Conservation (phyloP, 2,888 invertebrate species). For the Philaethria dido region DNA sequence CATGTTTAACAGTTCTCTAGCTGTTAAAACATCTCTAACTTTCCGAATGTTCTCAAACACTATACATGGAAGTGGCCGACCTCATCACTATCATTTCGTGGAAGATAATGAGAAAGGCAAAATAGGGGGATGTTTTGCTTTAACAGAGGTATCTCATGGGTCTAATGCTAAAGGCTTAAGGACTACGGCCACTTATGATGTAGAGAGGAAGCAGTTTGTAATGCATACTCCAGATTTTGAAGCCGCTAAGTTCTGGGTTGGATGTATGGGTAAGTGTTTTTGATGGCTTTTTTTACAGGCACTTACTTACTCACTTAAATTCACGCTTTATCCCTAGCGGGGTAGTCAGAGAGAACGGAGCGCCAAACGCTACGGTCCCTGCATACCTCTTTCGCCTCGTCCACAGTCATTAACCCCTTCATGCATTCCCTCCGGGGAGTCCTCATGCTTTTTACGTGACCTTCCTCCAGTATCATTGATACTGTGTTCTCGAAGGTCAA, state of each 20-base stretch:
- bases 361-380: no score
- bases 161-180: slow-evolving; percentile 95
- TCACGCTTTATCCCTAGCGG: no score
- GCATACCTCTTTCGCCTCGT: no score
- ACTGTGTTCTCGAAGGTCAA: no score
- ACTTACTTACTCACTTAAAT: no score
- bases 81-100: slow-evolving; percentile 84
- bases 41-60: slow-evolving; percentile 87
- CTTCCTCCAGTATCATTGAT: no score
- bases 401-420: no score
- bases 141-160: slow-evolving; percentile 96
- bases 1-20: slow-evolving; percentile 85
- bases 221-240: slow-evolving; percentile 94
- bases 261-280: slow-evolving; percentile 84
- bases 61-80: slow-evolving; percentile 86
- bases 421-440: no score
- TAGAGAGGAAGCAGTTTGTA: slow-evolving; percentile 89
- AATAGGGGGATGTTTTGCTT: slow-evolving; percentile 87
- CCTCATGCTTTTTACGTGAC: no score
- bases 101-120: slow-evolving; percentile 65
- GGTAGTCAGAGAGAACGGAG: no score
- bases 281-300: no score
- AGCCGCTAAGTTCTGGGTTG: slow-evolving; percentile 96
- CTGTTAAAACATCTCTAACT: slow-evolving; percentile 87
- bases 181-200: slow-evolving; percentile 92